Base-by-base conservation (phyloP, 2,797 vertebrate species). In the Lacerta agilis region DNA sequence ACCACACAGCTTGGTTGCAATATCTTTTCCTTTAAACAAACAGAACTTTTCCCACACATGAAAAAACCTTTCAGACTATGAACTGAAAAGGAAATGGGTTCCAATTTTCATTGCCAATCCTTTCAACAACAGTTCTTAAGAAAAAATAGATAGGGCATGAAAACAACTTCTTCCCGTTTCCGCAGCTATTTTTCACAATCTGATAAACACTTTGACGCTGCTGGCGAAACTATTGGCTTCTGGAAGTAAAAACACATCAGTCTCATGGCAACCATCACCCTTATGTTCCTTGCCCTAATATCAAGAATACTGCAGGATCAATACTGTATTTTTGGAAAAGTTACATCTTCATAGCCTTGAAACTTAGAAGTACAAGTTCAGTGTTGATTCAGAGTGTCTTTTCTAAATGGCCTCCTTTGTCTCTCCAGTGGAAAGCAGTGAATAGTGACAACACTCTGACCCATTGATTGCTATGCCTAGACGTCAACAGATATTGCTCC, bases 61-160 rank as follows among this genome's bases (percentile, higher is more conserved):
- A 85, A 49, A 73, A 13, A 86, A 25, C 6, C 13, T 20, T 71
- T 72, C 5, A 27, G 73, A 43, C 38, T 80, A 88, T 91, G 81
- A 55, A 90, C 29, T 33, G 84, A 67, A 67, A 89, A 89, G 94
- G 75, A 85, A 69, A 92, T n/a, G 43, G 71, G 82, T 89, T 91
- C 89, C 90, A 13, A 10, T 1, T 85, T 86, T 78, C 58, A 78
- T 33, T 80, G 76, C 81, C 72, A 85, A 85, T 85, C 82, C 89
- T 83, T 13, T 83, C 11, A 86, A 72, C 90, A 33, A 0, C 2
- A 80, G 9, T 87, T 9, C 55, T 89, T 85, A 43, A 73, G 89
- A 92, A 86, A 90, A 83, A 58, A 7, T 15, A 58, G 33, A 49
- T 6, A 9, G n/a, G 13, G 49, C 13, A 55, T 55, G 49, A 91